Evolutionary conservation across 2,113 vertebrate genomes (phyloP).

Genomic region (Xerus inauris): DNA sequence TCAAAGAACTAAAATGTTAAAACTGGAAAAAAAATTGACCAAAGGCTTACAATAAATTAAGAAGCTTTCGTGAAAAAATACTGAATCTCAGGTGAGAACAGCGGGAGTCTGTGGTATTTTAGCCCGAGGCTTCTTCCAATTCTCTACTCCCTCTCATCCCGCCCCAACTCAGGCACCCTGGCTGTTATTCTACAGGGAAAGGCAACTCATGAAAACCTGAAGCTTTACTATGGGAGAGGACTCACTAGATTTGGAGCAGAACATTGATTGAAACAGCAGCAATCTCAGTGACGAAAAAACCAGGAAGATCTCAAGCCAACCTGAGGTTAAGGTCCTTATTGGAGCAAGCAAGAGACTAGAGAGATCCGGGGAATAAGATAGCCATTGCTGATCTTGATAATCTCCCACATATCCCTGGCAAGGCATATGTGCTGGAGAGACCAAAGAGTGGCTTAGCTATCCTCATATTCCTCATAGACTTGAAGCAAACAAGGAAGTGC

Average conservation of each 20-base stretch:
- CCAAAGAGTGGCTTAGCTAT: not conserved
- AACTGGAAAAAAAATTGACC: not conserved
- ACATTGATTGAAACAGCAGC: not conserved
- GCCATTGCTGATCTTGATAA: not conserved
- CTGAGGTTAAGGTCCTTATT: not conserved
- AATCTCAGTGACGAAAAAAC: not conserved
- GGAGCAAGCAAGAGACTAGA: not conserved
- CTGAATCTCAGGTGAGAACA: not conserved
- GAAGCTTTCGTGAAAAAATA: not conserved
- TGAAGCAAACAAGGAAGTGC: not conserved
- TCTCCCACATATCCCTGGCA: not conserved
- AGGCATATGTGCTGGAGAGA: not conserved
- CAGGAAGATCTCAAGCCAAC: not conserved
- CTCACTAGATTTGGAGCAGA: slow-evolving; percentile 19
- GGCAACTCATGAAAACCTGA: not conserved
- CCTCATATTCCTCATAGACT: not conserved
- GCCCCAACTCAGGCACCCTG: not conserved
- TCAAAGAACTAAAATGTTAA: not conserved
- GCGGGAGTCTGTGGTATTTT: not conserved
- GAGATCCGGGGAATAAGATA: not conserved
- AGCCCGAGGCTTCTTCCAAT: not conserved
- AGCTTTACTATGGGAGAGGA: not conserved
- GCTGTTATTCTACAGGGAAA: not conserved
- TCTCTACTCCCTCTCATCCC: too few species aligned
- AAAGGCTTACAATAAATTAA: slow-evolving; percentile 23